Base-by-base conservation (phyloP, 2,797 vertebrate genomes). In the Pseudochirops cupreus region DNA sequence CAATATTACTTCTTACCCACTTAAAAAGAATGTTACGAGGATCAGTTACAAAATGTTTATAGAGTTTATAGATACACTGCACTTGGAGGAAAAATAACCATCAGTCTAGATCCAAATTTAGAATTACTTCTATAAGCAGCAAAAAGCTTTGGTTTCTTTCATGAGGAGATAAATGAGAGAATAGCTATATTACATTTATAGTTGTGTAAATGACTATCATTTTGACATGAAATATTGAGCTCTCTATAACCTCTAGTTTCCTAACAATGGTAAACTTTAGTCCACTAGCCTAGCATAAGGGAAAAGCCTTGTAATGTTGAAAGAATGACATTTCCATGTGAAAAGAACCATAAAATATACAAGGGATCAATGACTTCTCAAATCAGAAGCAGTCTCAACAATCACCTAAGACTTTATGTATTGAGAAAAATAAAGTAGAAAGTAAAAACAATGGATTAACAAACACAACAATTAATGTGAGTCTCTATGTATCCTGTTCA, bases 401-500 rank as follows among this genome's bases (percentile, higher is more conserved):
- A 50, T 52, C 93, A 82, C n/a, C 33, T 55, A 21, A 67, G 58
- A 50, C 7, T 57, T 54, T 33, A 87, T 3, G 11, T 33, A 56
- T 46, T 90, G 28, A 31, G 90, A 89, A 93, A 92, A 21, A 46
- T 39, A 91, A 26, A 21, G 74, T 26, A 87, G 46, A 16, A 90
- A 74, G 46, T 59, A 82, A 91, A 92, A 91, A 92, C 9, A 87
- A 29, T 39, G 67, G 31, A 29, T 53, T 56, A 67, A 74, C 67
- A 39, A 18, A 1, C 12, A 95, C 28, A 95, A 95, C 46, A 95
- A n/a, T 52, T 31, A 31, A 87, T 87, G 39, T 57, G 24, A 29
- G 29, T 10, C 10, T 93, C 39, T 33, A 62, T 53, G 2, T 54
- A 56, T 67, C 56, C 58, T 93, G 46, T 94, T 90, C 57, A 94